Percentiles rank a stretch among this genome's conserved stretches.
These are phyloP conservation scores for Tupiocoris notatus DNA, from an alignment of 2,888 invertebrate genomes.

Conservation along the genomic window DNA sequence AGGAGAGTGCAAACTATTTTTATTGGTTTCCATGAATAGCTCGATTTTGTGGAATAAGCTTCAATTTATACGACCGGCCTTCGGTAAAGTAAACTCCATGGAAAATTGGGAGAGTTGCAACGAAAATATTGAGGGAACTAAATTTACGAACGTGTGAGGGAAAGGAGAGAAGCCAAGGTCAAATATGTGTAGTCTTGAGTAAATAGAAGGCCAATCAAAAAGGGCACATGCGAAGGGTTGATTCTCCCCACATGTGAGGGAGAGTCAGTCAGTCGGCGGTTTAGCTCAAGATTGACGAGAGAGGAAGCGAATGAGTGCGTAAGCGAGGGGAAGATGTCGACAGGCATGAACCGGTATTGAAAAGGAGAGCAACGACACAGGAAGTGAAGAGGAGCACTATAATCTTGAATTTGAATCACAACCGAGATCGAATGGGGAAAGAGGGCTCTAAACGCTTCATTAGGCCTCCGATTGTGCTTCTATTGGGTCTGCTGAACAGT, in stretches of 20 bases:
- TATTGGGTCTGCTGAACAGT: not conserved
- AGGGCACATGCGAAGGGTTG: slow-evolving; percentile 29
- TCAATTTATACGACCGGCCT: no score
- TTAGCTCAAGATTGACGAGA: slow-evolving; percentile 3
- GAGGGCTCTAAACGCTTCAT: slow-evolving; percentile 41
- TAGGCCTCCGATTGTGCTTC: slow-evolving; percentile 36
- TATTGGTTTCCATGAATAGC: no score
- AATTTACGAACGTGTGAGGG: not conserved
- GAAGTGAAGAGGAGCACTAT: slow-evolving; percentile 22
- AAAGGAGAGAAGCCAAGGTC: slow-evolving; percentile 41
- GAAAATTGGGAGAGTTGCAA: not conserved
- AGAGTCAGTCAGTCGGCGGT: not conserved
- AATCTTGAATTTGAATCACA: slow-evolving; percentile 45
- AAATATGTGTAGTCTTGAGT: slow-evolving; percentile 45
- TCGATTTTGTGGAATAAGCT: no score
- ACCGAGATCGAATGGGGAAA: slow-evolving; percentile 36
- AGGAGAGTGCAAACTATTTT: no score
- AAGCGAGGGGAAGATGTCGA: slow-evolving; percentile 40
- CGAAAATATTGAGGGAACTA: not conserved
- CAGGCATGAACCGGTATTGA: slow-evolving; percentile 31
- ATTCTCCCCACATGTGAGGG: slow-evolving; percentile 11
- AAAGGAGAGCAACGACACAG: slow-evolving; percentile 10
- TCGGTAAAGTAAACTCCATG: not conserved
- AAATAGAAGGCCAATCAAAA: slow-evolving; percentile 43
- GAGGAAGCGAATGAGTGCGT: slow-evolving; percentile 42